phyloP scores from a whole-genome alignment of 2,797 vertebrate genomes.

The Halcyon chelicuti region DNA sequence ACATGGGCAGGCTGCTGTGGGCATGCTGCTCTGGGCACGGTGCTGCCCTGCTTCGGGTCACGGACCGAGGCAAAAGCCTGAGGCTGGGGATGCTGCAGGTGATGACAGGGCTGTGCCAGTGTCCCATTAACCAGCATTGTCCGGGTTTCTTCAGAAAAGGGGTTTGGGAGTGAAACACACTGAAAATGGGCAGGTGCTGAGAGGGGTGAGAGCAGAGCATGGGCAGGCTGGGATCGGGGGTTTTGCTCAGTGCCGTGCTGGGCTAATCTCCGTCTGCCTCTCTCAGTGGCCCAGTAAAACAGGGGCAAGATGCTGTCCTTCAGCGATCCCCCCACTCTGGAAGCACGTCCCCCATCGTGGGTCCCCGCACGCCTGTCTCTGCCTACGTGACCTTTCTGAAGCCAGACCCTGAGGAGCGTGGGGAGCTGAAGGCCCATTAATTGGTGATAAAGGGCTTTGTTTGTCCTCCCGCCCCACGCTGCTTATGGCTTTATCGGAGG shows the following conservation, averaged over 20 bases:
- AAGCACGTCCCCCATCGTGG: background rate
- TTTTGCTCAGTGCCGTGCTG: background rate
- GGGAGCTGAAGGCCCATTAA: background rate
- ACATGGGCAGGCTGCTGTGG: background rate
- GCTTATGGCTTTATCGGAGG: constrained; percentile 4
- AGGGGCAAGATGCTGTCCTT: rapidly evolving
- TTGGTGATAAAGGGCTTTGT: background rate
- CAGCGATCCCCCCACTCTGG: rapidly evolving
- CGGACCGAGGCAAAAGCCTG: rapidly evolving
- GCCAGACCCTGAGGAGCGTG: background rate
- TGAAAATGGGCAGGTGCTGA: rapidly evolving
- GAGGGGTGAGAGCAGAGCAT: background rate
- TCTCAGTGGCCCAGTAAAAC: rapidly evolving
- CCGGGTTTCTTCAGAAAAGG: rapidly evolving
- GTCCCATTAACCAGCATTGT: rapidly evolving
- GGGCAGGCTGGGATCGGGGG: background rate
- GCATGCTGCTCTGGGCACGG: no score
- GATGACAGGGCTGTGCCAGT: background rate
- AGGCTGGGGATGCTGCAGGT: rapidly evolving
- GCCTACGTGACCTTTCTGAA: background rate
- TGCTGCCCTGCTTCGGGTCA: background rate
- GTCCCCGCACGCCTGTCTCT: background rate
- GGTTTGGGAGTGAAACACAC: rapidly evolving
- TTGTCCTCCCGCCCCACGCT: background rate
- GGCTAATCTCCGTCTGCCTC: rapidly evolving